Base-by-base conservation (phyloP, 2,888 invertebrate species). In the Phengaris alcon region DNA sequence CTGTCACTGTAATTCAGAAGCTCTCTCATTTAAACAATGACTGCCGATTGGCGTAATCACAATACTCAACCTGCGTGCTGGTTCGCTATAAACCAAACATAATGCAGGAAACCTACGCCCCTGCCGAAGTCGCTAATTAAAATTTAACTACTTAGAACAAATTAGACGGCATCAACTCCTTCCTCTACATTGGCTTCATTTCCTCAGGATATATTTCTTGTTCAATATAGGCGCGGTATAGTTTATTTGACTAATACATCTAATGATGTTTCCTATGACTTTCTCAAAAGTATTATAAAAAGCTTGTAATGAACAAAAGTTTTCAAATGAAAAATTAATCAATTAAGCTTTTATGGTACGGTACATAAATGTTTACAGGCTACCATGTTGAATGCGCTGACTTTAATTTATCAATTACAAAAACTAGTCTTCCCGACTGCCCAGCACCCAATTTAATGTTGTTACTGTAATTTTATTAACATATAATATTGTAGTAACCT, bases 31-130 rank as follows among this genome's bases (percentile, higher is more conserved):
- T 74, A 76, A 77, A 78, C 77, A 76, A 79, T 79, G 78, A 74
- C 77, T 77, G 74, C 77, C 77, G 77, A 79, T 79, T 79, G 78
- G 76, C 77, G 77, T 77, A 79, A 79, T 79, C 78, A 79, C 78
- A 55, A 75, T 68, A 74, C 76, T 77, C 77, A 77, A 76, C 77
- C 78, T 77, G 75, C 77, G 76, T 75, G 75, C 76, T 57, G 74
- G 75, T 68, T 57, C 59, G 75, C 76, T 76, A 75, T 77, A 77
- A 77, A 77, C 77, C 73, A 74, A 59, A 75, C 73, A 69, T 77
- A 76, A 75, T 77, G 76, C 77, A 75, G 74, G 74, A 78, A 75
- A 78, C 77, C 75, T 75, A 76, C 75, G 46, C 73, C 75, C 74
- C 68, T 59, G 69, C 75, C 72, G 12, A 73, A 76, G 74, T 73